These are phyloP conservation scores for Ptyas mucosa DNA, from an alignment of 2,113 vertebrate species.

Conservation along the genomic window DNA sequence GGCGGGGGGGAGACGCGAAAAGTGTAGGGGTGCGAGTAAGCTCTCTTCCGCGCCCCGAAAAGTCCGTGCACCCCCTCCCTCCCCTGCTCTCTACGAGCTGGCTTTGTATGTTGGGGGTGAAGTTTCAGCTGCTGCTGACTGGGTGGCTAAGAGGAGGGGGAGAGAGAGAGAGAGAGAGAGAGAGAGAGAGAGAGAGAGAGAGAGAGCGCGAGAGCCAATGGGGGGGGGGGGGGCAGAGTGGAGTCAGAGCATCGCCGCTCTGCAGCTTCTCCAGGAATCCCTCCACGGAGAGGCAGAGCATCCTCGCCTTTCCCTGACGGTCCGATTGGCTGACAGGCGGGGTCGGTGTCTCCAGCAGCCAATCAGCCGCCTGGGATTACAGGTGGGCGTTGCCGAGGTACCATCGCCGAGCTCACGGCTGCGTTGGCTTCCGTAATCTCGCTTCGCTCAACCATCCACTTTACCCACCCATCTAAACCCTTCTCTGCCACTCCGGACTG, in stretches of 20 bases:
- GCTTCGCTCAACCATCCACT: conserved; percentile 22
- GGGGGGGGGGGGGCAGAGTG: conserved; percentile 69
- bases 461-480: not conserved
- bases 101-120: conserved; percentile 43
- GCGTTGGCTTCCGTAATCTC: conserved; percentile 47
- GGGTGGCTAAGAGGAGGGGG: conserved; percentile 23
- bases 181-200: conserved; percentile 39
- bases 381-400: conserved; percentile 75
- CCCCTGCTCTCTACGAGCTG: conserved; percentile 34
- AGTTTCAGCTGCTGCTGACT: conserved; percentile 57
- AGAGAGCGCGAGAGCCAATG: conserved; percentile 69
- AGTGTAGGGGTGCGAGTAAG: conserved; percentile 48
- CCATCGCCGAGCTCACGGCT: conserved; percentile 66
- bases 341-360: conserved; percentile 59
- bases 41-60: conserved; percentile 39
- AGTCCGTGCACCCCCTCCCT: conserved; percentile 21
- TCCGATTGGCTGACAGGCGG: conserved; percentile 77
- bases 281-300: conserved; percentile 78
- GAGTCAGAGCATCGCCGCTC: conserved; percentile 75
- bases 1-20: conserved; percentile 22
- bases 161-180: too few species aligned
- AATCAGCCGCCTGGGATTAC: conserved; percentile 68
- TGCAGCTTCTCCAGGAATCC: conserved; percentile 85
- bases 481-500: not conserved
- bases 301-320: conserved; percentile 52